phyloP scores from a whole-genome alignment of 2,888 invertebrate species.

The Nebria salina region DNA sequence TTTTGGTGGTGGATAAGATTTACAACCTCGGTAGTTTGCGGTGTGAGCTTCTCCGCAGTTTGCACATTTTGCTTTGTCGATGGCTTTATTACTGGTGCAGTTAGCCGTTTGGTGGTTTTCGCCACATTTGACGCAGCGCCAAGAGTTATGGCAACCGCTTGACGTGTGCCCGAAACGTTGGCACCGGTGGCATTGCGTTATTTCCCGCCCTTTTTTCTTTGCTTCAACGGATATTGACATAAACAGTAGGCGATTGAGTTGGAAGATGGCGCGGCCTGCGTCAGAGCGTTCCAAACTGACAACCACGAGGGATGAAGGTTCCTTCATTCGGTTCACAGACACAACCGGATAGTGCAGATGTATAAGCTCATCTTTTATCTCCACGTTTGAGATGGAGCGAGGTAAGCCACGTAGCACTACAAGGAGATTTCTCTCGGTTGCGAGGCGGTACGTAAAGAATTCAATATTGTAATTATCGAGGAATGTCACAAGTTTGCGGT shows the following conservation, averaged over 20 bases:
- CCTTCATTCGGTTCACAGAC: slow-evolving; percentile 59
- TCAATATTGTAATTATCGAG: not conserved
- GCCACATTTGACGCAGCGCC: slow-evolving; percentile 8
- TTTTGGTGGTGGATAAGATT: too few relatives aligned
- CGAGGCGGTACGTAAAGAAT: slow-evolving; percentile 5
- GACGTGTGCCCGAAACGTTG: too few relatives aligned
- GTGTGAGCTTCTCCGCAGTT: slow-evolving; percentile 2
- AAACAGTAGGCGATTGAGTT: slow-evolving; percentile 54
- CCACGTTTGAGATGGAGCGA: not conserved
- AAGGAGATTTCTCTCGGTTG: slow-evolving; percentile 10
- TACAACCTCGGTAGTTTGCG: not conserved
- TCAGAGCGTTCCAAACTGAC: slow-evolving; percentile 53
- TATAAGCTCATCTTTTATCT: slow-evolving; percentile 35
- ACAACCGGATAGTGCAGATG: slow-evolving; percentile 56
- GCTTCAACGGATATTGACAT: slow-evolving; percentile 59
- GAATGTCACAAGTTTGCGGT: not conserved
- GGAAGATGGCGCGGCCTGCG: slow-evolving; percentile 24
- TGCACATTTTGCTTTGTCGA: slow-evolving; percentile 7
- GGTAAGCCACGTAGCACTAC: slow-evolving; percentile 9
- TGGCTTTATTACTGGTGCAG: not conserved
- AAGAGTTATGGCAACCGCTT: too few relatives aligned
- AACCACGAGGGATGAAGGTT: slow-evolving; percentile 51
- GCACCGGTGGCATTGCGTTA: slow-evolving; percentile 16
- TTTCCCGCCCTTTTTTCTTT: slow-evolving; percentile 49
- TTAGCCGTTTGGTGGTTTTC: not conserved